A percentile compares a stretch with the other conserved stretches of the same genome.
Conservation (phyloP, 2,113 vertebrate genomes). For the Loxodonta africana region DNA sequence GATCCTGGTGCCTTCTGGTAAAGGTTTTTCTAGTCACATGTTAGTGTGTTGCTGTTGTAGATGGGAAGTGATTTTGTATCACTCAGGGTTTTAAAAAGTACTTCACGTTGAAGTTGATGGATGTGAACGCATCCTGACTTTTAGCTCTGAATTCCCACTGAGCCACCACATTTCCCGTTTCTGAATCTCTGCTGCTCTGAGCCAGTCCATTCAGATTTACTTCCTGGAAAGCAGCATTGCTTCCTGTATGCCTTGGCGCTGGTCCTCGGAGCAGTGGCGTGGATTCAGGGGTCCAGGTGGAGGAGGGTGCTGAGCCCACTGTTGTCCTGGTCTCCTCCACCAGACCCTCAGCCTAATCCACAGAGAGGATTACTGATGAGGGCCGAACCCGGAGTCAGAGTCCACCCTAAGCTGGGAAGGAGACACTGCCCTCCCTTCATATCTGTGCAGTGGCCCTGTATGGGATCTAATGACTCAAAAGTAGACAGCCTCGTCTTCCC, state of each 20-base stretch:
- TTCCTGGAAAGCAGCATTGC: conserved; percentile 30
- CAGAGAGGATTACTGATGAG: not conserved
- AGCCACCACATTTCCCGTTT: not conserved
- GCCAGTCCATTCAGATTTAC: not conserved
- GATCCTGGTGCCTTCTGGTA: not conserved
- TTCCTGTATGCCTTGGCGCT: not conserved
- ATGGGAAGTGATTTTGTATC: not conserved
- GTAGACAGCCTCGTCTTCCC: not conserved
- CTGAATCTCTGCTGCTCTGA: not conserved
- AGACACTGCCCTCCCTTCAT: not conserved
- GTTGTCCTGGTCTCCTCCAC: too few relatives aligned
- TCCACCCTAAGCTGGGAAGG: not conserved
- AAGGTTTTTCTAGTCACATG: not conserved
- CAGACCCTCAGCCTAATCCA: rapidly evolving
- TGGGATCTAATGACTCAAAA: not conserved
- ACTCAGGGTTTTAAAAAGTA: not conserved
- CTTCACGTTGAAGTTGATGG: not conserved
- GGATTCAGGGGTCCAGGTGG: not conserved
- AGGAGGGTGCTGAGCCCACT: not conserved
- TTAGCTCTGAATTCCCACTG: not conserved
- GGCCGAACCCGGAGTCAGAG: not conserved
- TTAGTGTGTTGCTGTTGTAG: not conserved
- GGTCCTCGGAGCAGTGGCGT: not conserved
- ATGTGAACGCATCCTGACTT: not conserved
- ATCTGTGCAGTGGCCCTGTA: rapidly evolving